A percentile compares a stretch with the other conserved stretches of the same genome.
These are phyloP conservation scores for Bettongia penicillata DNA, from an alignment of 2,113 vertebrate genomes.

Conservation along the genomic window DNA sequence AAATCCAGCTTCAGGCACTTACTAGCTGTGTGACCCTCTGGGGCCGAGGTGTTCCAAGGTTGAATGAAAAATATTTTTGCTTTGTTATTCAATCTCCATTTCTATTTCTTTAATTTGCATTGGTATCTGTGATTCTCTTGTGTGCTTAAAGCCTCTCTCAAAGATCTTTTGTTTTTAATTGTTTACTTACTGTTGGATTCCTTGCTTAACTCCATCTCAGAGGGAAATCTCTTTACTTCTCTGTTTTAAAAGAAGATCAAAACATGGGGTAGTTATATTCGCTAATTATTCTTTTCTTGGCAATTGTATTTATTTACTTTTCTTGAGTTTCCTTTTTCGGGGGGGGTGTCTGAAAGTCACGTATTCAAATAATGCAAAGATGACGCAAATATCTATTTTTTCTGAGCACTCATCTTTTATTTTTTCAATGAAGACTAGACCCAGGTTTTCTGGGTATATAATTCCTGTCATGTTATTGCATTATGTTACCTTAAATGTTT, in stretches of 20 bases:
- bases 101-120: neutral
- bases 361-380: too few species aligned
- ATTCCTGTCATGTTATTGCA: too few species aligned
- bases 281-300: neutral
- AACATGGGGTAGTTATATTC: neutral
- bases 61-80: neutral
- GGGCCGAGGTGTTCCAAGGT: neutral
- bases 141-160: neutral
- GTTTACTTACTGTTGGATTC: neutral
- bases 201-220: neutral
- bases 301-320: neutral
- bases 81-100: neutral
- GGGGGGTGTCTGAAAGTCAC: too few species aligned
- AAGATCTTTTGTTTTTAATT: neutral
- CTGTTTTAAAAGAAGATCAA: neutral
- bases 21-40: neutral
- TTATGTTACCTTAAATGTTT: too few species aligned
- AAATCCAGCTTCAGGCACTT: neutral
- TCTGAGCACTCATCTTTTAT: too few species aligned
- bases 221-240: neutral
- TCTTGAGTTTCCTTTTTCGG: too few species aligned
- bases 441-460: too few species aligned
- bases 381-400: too few species aligned
- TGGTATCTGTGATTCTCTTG: neutral
- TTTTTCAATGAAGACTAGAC: too few species aligned